Evolutionary conservation across 2,113 vertebrate genomes (phyloP), one percentile per base, ranked within the genome.

Genomic region (Shinisaurus crocodilurus): DNA sequence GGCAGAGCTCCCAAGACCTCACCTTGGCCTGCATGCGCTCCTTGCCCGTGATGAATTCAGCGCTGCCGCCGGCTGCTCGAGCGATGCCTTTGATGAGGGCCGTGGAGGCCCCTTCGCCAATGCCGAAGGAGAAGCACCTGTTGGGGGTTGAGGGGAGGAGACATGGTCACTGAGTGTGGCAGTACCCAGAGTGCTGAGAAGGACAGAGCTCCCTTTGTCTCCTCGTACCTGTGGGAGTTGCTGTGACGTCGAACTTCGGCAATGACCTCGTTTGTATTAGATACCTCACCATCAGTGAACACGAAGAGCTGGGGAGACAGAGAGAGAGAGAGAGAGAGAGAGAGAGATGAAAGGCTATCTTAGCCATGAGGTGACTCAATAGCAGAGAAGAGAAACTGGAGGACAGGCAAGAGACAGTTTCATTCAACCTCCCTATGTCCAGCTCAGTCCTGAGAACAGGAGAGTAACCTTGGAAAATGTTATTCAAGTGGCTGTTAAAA

Each of bases 111-210:
- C 98, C 98, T 96, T 98, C 96, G 6, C 98, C 98, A 82, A 98
- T 98, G 6, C 98, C 98, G 89, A 98, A 98, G 10, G 98, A 97
- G 92, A 98, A 98, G 92, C 98, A 98, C 90, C 98, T 98, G 81
- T 5, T 92, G 15, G 72, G 67, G 10, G 72, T 20, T 6, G 67
- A 12, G 20, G 20, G 40, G 27, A 54, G n/a, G 27, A 50, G 57
- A 60, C 13, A 60, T 6, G 27, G n/a, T 3, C 34, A 8, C 1
- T 82, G 77, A 63, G 48, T 32, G 32, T 6, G 23, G 37, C 32
- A 6, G 1, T 27, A 29, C 15, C 29, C 12, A 74, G 85, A 45
- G 23, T 29, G 1, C 6, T 69, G 27, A 23, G 9, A 10, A 18
- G 25, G 27, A 45, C 34, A 40, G 84, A n/a, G 4, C 10, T 40